Evolutionary conservation across 2,113 vertebrate genomes (phyloP).

Genomic region (Hylia prasina): DNA sequence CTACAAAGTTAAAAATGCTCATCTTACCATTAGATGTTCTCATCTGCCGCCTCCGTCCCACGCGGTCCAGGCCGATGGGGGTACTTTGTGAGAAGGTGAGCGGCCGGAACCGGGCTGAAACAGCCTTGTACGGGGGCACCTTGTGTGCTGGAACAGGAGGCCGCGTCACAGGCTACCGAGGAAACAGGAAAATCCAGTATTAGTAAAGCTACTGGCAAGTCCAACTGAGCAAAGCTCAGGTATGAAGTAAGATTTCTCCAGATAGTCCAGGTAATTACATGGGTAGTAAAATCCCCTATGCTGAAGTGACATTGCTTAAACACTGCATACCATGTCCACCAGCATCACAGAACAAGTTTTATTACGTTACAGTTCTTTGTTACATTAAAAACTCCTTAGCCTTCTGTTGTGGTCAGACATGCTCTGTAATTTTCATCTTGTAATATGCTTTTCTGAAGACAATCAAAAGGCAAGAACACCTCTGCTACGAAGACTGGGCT

Average conservation of each 20-base stretch:
- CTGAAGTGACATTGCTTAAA: neutral
- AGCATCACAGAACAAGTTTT: neutral
- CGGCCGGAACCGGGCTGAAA: constrained; percentile 88
- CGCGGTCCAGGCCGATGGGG: constrained; percentile 89
- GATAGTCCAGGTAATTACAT: neutral
- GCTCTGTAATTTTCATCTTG: neutral
- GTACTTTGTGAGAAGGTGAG: constrained; percentile 91
- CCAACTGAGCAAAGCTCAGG: neutral
- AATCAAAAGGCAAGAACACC: neutral
- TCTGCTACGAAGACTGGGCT: neutral
- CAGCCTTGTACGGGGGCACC: constrained; percentile 90
- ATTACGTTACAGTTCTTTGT: neutral
- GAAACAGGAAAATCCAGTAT: constrained; percentile 39
- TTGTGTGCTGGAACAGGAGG: constrained; percentile 90
- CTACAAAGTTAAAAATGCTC: neutral
- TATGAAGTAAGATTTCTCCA: neutral
- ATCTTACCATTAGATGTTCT: constrained; percentile 88
- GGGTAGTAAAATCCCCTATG: neutral
- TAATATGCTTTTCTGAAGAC: neutral
- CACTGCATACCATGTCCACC: neutral
- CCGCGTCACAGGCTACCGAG: constrained; percentile 76
- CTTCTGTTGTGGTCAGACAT: neutral
- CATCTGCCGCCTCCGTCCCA: constrained; percentile 82
- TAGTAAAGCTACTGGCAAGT: neutral
- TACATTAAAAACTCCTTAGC: neutral